Conservation (phyloP, 2,113 vertebrate genomes). For the Rhadina sibilatrix region DNA sequence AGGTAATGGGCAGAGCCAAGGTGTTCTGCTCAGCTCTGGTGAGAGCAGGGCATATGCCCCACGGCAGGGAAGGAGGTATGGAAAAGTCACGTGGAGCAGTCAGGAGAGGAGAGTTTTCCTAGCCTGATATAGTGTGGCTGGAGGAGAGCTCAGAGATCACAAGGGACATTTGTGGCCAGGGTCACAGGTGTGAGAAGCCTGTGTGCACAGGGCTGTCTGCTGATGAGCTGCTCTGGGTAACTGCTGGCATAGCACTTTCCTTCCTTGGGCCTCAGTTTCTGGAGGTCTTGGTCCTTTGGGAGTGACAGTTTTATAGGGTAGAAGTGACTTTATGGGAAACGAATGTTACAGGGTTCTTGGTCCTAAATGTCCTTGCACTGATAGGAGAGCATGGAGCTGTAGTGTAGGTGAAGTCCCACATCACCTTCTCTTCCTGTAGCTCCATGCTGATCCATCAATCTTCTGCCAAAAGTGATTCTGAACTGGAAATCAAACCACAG, state of each 20-base stretch:
- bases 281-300: not conserved
- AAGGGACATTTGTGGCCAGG: not conserved
- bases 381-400: not conserved
- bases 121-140: not conserved
- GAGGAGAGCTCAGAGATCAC: not conserved
- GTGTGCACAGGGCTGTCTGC: not conserved
- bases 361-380: not conserved
- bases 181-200: not conserved
- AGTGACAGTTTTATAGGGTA: not conserved
- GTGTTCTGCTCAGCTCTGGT: not conserved
- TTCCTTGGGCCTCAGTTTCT: not conserved
- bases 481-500: slow-evolving; percentile 78
- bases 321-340: not conserved
- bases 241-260: not conserved
- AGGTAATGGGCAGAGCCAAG: slow-evolving; percentile 64
- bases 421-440: slow-evolving; percentile 43
- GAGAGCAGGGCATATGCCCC: not conserved
- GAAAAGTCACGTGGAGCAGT: not conserved
- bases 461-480: slow-evolving; percentile 91
- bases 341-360: not conserved
- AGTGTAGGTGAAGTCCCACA: not conserved
- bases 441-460: slow-evolving; percentile 52
- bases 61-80: not conserved
- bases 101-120: not conserved
- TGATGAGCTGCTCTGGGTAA: not conserved